phyloP scores from a whole-genome alignment of 1,140 invertebrate genomes.

The Drosophila bocki region DNA sequence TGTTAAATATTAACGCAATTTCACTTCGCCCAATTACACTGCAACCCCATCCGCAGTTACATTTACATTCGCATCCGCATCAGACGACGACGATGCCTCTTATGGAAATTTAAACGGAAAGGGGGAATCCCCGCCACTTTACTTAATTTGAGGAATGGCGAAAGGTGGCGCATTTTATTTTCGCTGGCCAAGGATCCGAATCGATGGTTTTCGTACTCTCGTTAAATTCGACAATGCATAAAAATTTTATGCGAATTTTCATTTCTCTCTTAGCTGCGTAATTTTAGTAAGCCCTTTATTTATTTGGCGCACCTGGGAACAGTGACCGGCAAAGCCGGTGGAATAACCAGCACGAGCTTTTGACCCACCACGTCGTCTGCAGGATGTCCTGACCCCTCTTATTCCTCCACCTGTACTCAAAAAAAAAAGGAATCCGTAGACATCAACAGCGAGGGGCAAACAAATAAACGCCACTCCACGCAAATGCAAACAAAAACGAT shows the following conservation, averaged over 20 bases:
- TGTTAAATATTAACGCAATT: constrained; percentile 84
- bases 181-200: constrained; percentile 28
- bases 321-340: constrained; percentile 30
- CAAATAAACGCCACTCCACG: constrained; percentile 39
- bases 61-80: constrained; percentile 22
- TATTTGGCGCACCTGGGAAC: constrained; percentile 57
- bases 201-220: constrained; percentile 62
- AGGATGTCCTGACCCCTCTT: constrained; percentile 10
- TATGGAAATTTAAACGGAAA: constrained; percentile 62
- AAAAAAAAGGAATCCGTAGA: constrained; percentile 16
- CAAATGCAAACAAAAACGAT: constrained; percentile 62
- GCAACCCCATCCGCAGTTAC: constrained; percentile 57
- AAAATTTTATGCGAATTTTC: constrained; percentile 70
- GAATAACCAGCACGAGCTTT: constrained; percentile 34
- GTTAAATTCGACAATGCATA: constrained; percentile 73
- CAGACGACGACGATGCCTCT: constrained; percentile 25
- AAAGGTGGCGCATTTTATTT: constrained; percentile 44
- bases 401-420: neutral
- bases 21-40: constrained; percentile 79
- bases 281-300: constrained; percentile 63
- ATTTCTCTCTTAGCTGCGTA: constrained; percentile 51
- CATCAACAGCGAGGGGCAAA: constrained; percentile 33
- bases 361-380: constrained; percentile 48
- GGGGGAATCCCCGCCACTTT: constrained; percentile 40
- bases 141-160: constrained; percentile 57